Base-by-base conservation (phyloP, 2,797 vertebrate genomes). In the Liparis tanakae region DNA sequence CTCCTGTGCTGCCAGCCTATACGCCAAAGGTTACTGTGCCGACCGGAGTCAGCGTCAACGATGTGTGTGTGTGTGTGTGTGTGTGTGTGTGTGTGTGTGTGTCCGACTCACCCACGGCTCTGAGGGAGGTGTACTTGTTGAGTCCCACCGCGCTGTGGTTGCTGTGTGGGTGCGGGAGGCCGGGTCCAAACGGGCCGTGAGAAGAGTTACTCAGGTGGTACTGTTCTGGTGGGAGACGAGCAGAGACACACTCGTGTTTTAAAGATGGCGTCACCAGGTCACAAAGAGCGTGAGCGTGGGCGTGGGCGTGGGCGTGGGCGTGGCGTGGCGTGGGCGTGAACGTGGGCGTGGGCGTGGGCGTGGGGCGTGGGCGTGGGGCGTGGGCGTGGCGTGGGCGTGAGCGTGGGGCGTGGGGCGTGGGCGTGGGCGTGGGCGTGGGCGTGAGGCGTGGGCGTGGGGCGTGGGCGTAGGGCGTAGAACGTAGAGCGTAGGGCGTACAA, bases 81-180 rank as follows among this genome's bases (percentile, higher is more conserved):
- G 33, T 48, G 57, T 76, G 59, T 36, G 66, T 70, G 59, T 78
- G 76, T 81, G 78, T 59, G 33, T 48, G 57, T 76, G 59, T 46
- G 65, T 67, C 4, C 4, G 7, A 86, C 97, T 96, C 94, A 99
- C 97, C 97, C 65, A 96, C 94, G 33, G 95, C 95, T 91, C 96
- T 96, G 18, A 97, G 94, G 6, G 96, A 95, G 73, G 94, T 88
- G 15, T 96, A 97, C 81, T 96, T 95, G 87, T 94, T 81, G 48
- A 96, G 95, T 64, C 94, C 92, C 0, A 93, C 89, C 1, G 90
- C 82, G 83, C n/a, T 94, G 94, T 87, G 92, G 85, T 95, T 95
- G 79, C 93, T 90, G 0, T 96, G 96, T 8, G 91, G 79, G 30
- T 95, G 94, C 7, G 95, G 85, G 18, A 94, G 88, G 5, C 93